A percentile compares a stretch with the other conserved stretches of the same genome.
Evolutionary conservation across 1,140 invertebrate species (phyloP).

Genomic region (Drosophila melanica): DNA sequence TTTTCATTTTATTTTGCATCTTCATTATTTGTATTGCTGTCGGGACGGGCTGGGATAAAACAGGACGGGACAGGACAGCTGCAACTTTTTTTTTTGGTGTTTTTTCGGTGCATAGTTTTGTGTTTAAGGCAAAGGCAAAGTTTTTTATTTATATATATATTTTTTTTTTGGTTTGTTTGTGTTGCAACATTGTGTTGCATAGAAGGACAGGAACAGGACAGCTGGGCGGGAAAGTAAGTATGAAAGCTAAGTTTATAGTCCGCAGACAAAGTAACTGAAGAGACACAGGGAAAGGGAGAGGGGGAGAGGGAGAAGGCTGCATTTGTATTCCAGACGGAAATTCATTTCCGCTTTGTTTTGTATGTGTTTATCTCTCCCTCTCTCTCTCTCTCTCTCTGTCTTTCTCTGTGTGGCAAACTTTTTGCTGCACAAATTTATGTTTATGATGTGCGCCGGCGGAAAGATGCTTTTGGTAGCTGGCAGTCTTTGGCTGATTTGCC

Average conservation of each 20-base stretch:
- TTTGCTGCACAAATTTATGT: conserved; percentile 66
- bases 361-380: neutral
- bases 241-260: conserved; percentile 77
- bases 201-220: conserved; percentile 56
- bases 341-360: conserved; percentile 77
- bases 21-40: conserved; percentile 76
- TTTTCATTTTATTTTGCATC: conserved; percentile 27
- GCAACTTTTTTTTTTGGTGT: conserved; percentile 8
- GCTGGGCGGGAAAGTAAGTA: conserved; percentile 67
- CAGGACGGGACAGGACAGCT: neutral
- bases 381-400: conserved; percentile 25
- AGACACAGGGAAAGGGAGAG: neutral
- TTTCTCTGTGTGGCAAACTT: conserved; percentile 40
- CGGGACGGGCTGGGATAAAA: conserved; percentile 11
- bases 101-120: conserved; percentile 46
- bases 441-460: conserved; percentile 76
- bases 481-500: conserved; percentile 75
- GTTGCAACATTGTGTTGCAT: conserved; percentile 67
- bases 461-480: conserved; percentile 64
- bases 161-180: conserved; percentile 13
- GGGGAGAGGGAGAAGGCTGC: conserved; percentile 16
- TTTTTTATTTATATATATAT: conserved; percentile 34
- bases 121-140: conserved; percentile 60
- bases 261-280: conserved; percentile 59
- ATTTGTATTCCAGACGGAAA: conserved; percentile 71